phyloP scores from a whole-genome alignment of 2,888 invertebrate genomes.

The Clitarchus hookeri region DNA sequence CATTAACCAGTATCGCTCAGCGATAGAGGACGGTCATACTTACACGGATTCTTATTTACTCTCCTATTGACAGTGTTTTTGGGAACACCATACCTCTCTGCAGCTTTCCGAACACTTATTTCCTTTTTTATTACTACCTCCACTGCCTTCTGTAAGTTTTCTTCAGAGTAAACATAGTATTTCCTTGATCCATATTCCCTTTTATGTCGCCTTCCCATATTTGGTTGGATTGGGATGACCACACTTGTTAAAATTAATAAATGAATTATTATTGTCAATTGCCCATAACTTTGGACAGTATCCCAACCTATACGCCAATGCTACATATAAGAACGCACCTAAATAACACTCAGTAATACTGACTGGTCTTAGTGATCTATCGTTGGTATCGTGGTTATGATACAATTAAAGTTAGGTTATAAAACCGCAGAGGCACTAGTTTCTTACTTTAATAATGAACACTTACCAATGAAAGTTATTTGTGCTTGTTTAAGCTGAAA shows the following conservation, averaged over 20 bases:
- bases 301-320: neutral
- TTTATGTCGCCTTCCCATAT: neutral
- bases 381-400: neutral
- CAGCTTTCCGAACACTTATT: conserved; percentile 10
- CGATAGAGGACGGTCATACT: conserved; percentile 23
- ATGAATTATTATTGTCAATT: neutral
- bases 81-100: conserved; percentile 22
- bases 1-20: conserved; percentile 5
- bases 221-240: neutral
- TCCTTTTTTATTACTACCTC: neutral
- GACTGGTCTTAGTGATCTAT: neutral
- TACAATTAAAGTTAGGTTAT: neutral
- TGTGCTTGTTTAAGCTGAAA: neutral
- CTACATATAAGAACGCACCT: neutral
- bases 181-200: neutral
- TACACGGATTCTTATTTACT: neutral
- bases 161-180: neutral
- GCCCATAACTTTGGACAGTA: neutral
- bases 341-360: neutral
- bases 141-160: neutral
- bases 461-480: neutral
- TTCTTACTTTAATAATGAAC: neutral
- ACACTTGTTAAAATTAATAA: neutral
- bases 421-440: neutral
- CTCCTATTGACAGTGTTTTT: conserved; percentile 10